These are phyloP conservation scores for Ctenopoma multispine DNA, from an alignment of 2,797 vertebrate species.

Conservation along the genomic window DNA sequence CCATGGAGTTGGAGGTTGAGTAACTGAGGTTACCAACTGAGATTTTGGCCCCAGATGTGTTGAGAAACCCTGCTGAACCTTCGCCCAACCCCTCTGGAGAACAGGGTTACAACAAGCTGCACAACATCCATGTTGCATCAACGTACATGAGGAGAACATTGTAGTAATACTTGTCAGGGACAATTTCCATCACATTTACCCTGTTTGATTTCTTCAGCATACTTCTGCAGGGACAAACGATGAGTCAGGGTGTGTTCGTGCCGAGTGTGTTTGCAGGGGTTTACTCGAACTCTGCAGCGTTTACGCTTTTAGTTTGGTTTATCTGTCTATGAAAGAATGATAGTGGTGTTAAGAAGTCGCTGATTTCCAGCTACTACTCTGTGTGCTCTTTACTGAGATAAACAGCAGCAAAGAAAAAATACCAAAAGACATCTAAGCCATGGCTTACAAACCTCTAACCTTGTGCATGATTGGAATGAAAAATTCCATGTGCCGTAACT, in stretches of 20 bases:
- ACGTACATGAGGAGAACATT: background rate
- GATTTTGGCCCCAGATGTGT: conserved; percentile 40
- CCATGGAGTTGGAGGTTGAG: conserved; percentile 32
- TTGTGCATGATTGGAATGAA: background rate
- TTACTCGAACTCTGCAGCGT: conserved; percentile 4
- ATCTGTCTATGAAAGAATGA: conserved; percentile 10
- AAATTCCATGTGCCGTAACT: background rate
- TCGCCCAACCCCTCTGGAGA: conserved; percentile 45
- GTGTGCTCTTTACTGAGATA: background rate
- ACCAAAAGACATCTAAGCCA: background rate
- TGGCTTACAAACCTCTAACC: background rate
- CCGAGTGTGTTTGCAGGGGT: conserved; percentile 1
- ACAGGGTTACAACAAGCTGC: conserved; percentile 30
- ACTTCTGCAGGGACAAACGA: background rate
- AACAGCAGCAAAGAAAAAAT: background rate
- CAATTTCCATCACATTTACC: background rate
- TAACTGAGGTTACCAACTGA: conserved; percentile 35
- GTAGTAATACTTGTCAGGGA: conserved; percentile 1
- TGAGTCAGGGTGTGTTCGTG: conserved; percentile 18
- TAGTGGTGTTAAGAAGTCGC: background rate
- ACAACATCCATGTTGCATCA: background rate
- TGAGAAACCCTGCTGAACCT: conserved; percentile 63
- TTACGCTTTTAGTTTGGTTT: background rate
- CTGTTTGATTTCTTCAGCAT: conserved; percentile 6
- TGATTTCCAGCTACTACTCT: background rate